These are phyloP conservation scores for Pseudococcus jackbeardsleyi DNA, from an alignment of 2,888 invertebrate species.

Conservation along the genomic window DNA sequence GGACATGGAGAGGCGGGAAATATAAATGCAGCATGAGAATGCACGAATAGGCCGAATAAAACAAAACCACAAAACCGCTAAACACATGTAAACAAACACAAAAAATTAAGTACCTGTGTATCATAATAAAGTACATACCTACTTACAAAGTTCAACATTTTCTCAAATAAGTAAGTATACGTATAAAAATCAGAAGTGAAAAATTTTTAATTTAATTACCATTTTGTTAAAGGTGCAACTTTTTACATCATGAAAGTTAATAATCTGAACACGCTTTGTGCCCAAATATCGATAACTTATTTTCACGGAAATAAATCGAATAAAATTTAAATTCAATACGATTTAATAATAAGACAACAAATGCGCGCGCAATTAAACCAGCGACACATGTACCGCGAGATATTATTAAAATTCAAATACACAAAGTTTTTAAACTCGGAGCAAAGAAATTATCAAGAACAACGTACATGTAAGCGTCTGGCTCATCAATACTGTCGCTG, in stretches of 20 bases:
- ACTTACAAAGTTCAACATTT: not conserved
- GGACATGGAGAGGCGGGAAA: slow-evolving; percentile 73
- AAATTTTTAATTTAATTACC: slow-evolving; percentile 11
- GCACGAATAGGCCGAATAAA: not conserved
- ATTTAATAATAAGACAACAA: not conserved
- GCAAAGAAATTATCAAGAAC: slow-evolving; percentile 27
- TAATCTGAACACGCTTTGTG: not conserved
- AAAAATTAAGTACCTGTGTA: not conserved
- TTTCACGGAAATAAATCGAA: not conserved
- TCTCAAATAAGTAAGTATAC: not conserved
- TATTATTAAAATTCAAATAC: slow-evolving; percentile 9
- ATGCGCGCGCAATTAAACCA: slow-evolving; percentile 34
- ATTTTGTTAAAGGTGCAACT: not conserved
- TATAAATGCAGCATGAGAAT: slow-evolving; percentile 33
- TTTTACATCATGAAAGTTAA: slow-evolving; percentile 39
- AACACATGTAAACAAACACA: slow-evolving; percentile 3
- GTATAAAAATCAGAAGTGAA: too few relatives aligned
- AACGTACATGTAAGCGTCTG: slow-evolving; percentile 1
- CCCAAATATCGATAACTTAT: not conserved
- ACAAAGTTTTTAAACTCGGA: not conserved
- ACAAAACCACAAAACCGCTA: slow-evolving; percentile 57
- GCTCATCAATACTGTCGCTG: slow-evolving; percentile 26
- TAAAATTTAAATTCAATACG: not conserved
- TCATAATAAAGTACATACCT: too few relatives aligned
- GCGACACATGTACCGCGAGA: not conserved